Conservation (phyloP, 1,140 invertebrate genomes). For the Lethrus apterus region DNA sequence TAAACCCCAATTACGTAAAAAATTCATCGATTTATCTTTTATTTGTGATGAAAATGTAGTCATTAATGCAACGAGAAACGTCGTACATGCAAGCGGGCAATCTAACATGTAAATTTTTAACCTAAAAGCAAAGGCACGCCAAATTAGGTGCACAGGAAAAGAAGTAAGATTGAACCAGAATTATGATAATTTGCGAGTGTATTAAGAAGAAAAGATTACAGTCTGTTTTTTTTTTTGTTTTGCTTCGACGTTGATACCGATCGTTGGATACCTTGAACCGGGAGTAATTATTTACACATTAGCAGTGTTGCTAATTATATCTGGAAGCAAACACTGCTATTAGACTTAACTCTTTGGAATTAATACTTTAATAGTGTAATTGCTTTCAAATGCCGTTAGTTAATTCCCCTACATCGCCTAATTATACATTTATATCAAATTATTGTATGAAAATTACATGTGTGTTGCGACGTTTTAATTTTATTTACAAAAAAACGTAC, state of each 20-base stretch:
- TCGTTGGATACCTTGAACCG: conserved; percentile 32
- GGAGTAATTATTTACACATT: conserved; percentile 39
- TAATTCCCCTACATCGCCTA: conserved; percentile 4
- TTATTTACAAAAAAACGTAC: neutral
- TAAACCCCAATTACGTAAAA: no score
- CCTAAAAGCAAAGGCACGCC: conserved; percentile 8
- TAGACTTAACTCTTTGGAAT: conserved; percentile 34
- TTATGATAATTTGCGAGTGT: conserved; percentile 33
- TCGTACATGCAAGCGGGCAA: conserved; percentile 26
- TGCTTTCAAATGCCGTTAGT: conserved; percentile 11
- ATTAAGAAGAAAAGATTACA: conserved; percentile 26
- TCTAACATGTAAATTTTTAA: conserved; percentile 28
- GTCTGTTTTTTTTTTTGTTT: conserved; percentile 17
- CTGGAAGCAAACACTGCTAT: conserved; percentile 29
- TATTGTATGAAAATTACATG: conserved; percentile 4
- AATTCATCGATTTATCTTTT: no score
- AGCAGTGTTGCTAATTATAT: conserved; percentile 34
- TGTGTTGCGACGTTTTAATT: neutral
- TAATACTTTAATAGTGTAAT: conserved; percentile 37
- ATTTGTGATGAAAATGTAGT: no score
- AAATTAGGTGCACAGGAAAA: conserved; percentile 22
- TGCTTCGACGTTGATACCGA: conserved; percentile 27
- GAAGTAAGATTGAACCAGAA: conserved; percentile 18
- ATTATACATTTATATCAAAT: conserved; percentile 13
- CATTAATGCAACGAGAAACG: no score